Conservation (phyloP, 1,140 invertebrate genomes). For the Ostrea edulis region DNA sequence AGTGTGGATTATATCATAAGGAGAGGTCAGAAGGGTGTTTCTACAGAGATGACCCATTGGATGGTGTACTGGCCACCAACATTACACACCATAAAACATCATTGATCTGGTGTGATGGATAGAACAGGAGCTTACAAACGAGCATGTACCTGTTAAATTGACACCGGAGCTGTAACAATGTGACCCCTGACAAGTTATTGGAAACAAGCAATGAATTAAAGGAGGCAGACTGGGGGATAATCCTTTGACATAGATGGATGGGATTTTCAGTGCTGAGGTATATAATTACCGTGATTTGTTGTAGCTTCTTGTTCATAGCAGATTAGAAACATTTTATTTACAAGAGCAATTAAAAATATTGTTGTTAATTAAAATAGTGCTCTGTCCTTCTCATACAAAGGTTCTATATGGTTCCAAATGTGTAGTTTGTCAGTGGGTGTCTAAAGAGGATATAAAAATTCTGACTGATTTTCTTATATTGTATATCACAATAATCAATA, state of each 20-base stretch:
- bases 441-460: too few relatives aligned
- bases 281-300: neutral
- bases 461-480: too few relatives aligned
- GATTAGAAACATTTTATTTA: neutral
- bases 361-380: neutral
- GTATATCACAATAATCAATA: too few relatives aligned
- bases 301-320: neutral
- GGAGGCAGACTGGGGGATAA: neutral
- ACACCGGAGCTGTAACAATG: neutral
- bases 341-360: neutral
- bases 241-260: neutral
- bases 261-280: neutral
- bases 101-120: neutral
- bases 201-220: neutral
- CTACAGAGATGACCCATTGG: neutral
- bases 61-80: neutral
- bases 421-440: too few relatives aligned
- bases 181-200: neutral
- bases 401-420: too few relatives aligned
- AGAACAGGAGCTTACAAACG: neutral
- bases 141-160: neutral
- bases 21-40: neutral
- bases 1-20: conserved; percentile 7
- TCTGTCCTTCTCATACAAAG: too few relatives aligned
- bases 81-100: conserved; percentile 25